These are phyloP conservation scores for Rhamphomyia laevipes DNA, from an alignment of 2,888 invertebrate genomes.

Conservation along the genomic window DNA sequence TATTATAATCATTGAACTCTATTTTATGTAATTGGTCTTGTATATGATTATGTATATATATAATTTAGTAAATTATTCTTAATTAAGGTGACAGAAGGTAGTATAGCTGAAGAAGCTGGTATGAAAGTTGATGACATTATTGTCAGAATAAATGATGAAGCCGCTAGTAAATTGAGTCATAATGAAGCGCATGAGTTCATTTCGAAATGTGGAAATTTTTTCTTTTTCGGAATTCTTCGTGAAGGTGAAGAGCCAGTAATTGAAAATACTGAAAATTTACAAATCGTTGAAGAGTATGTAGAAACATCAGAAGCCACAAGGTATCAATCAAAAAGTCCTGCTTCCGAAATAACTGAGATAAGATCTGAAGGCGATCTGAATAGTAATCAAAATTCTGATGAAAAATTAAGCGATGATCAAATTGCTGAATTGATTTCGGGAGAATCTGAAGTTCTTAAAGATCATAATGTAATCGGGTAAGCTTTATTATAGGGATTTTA, in stretches of 20 bases:
- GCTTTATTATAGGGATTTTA: neutral
- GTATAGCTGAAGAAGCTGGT: slow-evolving; percentile 73
- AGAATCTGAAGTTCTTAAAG: slow-evolving; percentile 53
- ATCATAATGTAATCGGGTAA: slow-evolving; percentile 57
- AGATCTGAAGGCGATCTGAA: slow-evolving; percentile 26
- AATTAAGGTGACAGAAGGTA: slow-evolving; percentile 61
- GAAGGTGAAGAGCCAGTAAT: slow-evolving; percentile 1
- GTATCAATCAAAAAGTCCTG: neutral
- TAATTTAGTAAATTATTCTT: neutral
- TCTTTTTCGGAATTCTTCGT: slow-evolving; percentile 45
- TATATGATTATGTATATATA: neutral
- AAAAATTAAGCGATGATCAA: slow-evolving; percentile 48
- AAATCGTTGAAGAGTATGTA: neutral
- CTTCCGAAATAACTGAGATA: slow-evolving; percentile 1
- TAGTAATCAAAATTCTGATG: slow-evolving; percentile 24
- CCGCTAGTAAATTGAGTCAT: slow-evolving; percentile 58
- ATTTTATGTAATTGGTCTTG: slow-evolving; percentile 3
- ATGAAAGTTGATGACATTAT: slow-evolving; percentile 76
- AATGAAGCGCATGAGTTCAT: slow-evolving; percentile 66
- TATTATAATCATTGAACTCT: slow-evolving; percentile 3
- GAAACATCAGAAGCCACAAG: slow-evolving; percentile 6
- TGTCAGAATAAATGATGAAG: slow-evolving; percentile 58
- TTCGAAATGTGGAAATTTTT: slow-evolving; percentile 54
- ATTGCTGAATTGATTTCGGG: slow-evolving; percentile 56
- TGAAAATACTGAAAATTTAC: neutral